Conservation (phyloP, 2,113 vertebrate species). For the Ranitomeya imitator region DNA sequence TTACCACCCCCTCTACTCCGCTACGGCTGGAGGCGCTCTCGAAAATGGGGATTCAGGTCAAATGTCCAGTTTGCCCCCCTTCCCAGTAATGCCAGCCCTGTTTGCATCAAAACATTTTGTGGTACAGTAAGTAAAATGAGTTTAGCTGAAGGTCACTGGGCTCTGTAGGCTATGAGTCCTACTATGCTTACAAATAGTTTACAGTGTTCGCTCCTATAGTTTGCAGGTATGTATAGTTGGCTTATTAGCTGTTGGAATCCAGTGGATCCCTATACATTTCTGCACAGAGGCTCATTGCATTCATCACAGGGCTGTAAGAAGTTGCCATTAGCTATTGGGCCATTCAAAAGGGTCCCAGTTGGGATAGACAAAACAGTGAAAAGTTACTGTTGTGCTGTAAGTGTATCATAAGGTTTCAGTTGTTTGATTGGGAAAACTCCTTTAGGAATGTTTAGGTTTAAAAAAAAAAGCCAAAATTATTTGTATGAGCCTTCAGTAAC, state of each 20-base stretch:
- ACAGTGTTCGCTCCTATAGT: neutral
- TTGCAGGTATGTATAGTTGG: neutral
- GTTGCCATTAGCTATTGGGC: no score
- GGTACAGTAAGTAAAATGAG: no score
- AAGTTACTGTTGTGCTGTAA: neutral
- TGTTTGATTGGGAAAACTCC: neutral
- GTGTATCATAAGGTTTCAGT: neutral
- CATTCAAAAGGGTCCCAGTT: neutral
- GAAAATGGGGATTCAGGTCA: no score
- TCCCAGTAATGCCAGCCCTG: no score
- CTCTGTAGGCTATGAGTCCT: no score
- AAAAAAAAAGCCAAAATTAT: neutral
- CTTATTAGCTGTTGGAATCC: neutral
- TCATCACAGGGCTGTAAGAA: no score
- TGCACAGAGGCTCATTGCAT: neutral
- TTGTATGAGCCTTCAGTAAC: neutral
- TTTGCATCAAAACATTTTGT: no score
- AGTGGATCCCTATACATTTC: neutral
- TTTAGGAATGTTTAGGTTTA: neutral
- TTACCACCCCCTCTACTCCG: no score
- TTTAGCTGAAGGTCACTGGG: no score
- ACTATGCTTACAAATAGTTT: neutral
- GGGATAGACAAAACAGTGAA: no score
- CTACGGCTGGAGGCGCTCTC: no score
- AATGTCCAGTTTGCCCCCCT: no score